Evolutionary conservation across 2,888 invertebrate genomes (phyloP), one percentile per base, ranked within the genome.

Genomic region (Azorinus chamasolen): DNA sequence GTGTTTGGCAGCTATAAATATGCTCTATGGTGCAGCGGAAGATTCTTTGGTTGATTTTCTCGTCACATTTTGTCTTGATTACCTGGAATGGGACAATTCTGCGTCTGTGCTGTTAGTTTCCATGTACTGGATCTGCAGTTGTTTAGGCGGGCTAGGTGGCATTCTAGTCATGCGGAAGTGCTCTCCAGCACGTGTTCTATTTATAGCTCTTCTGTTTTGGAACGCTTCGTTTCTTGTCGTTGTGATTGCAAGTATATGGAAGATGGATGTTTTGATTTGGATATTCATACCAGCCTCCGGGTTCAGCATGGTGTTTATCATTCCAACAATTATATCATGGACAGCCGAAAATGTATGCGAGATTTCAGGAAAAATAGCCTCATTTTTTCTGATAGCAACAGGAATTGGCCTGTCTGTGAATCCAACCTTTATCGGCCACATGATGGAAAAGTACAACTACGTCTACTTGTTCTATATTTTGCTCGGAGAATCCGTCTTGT

Each of bases 321-420:
- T 73, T 53, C 78, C 78, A 10, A 55, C 68, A 18, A 55, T 62
- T 14, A 64, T 78, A 45, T 73, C 78, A n/a, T 78, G 78, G 78
- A 73, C 78, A n/a, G 64, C 59, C 20, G 69, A 64, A 20, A 53
- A 78, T 37, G 65, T 78, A n/a, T 78, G 78, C 41, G 54, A 54
- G 16, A 58, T 78, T 8, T 64, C 78, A 2, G 78, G 78, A 18
- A 58, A 63, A 22, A 50, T 78, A 18, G 59, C 78, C 4, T 59
- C 78, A 8, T 37, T 78, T 22, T 65, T 78, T 8, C 51, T 78
- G 64, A 59, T 78, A 16, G 53, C 72, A 1, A 65, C 69, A 3
- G 78, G 78, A 0, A n/a, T 48, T 12, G 78, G 78, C 2, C 54
- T 78, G 16, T 72, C 72, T 6, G 55, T 25, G 1, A 78, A 78